Percentiles rank a stretch among this genome's conserved stretches.
Conservation (phyloP, 2,113 vertebrate species). For the Gallinago media region DNA sequence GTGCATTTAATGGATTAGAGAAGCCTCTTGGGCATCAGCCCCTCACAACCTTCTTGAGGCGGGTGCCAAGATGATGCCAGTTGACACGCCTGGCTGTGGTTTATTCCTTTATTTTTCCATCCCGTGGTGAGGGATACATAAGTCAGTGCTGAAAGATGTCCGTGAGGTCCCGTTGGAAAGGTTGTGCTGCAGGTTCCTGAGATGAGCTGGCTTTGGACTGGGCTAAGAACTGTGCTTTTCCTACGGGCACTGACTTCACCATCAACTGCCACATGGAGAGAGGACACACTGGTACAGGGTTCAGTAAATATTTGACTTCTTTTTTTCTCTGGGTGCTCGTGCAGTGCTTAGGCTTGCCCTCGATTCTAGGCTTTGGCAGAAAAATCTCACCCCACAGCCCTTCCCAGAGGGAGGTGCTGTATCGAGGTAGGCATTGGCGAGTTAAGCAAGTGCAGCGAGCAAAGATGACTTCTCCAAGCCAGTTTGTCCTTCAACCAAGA, state of each 20-base stretch:
- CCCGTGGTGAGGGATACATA: neutral
- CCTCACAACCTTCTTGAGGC: neutral
- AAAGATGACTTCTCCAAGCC: neutral
- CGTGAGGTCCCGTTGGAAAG: neutral
- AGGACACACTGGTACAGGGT: neutral
- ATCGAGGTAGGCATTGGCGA: neutral
- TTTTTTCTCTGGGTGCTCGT: neutral
- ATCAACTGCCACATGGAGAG: neutral
- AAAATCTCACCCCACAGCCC: neutral
- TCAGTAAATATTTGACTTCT: neutral
- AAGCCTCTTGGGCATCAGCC: neutral
- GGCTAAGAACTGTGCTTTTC: neutral
- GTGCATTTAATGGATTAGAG: slow-evolving; percentile 2
- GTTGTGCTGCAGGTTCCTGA: neutral
- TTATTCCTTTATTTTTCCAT: slow-evolving; percentile 29
- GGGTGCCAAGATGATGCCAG: neutral
- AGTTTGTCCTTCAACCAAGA: neutral
- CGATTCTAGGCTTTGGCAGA: neutral
- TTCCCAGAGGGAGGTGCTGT: neutral
- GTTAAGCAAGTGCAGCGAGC: neutral
- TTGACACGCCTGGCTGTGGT: neutral
- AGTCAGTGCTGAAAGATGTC: neutral
- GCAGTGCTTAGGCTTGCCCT: neutral
- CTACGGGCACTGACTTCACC: neutral
- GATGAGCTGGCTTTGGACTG: neutral